Evolutionary conservation across 1,140 invertebrate genomes (phyloP).

Genomic region (Anthonomus grandis): DNA sequence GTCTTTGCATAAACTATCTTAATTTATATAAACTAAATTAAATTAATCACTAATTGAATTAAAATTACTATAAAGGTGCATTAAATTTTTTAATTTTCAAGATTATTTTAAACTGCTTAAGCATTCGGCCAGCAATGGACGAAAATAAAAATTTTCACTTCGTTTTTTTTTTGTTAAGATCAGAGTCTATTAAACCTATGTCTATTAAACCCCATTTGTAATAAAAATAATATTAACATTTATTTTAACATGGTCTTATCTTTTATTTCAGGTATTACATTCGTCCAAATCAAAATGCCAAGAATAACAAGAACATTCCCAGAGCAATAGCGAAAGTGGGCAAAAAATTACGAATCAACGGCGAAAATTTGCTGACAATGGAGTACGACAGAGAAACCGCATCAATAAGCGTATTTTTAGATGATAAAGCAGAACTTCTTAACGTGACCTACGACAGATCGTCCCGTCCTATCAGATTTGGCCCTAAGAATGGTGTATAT

Average conservation of each 20-base stretch:
- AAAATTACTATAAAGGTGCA: too few species aligned
- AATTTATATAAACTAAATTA: too few species aligned
- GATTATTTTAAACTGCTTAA: too few species aligned
- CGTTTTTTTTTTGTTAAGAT: too few species aligned
- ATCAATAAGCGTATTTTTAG: constrained; percentile 86
- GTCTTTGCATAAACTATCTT: too few species aligned
- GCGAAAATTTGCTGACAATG: constrained; percentile 84
- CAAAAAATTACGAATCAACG: constrained; percentile 81
- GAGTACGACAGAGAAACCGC: constrained; percentile 89
- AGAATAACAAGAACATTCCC: constrained; percentile 56
- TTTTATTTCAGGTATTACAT: constrained; percentile 64
- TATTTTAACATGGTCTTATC: neutral
- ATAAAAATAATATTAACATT: too few species aligned
- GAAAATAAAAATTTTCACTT: too few species aligned
- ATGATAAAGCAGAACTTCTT: constrained; percentile 82
- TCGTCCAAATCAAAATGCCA: constrained; percentile 59
- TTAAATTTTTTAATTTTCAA: too few species aligned
- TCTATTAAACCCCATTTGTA: too few species aligned
- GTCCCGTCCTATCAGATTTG: constrained; percentile 86
- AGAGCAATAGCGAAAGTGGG: constrained; percentile 78
- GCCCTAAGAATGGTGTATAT: constrained; percentile 79
- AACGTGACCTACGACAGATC: constrained; percentile 90
- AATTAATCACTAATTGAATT: too few species aligned
- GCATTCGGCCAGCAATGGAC: too few species aligned
- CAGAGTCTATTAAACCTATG: too few species aligned